Evolutionary conservation across 23 tunicate species (phyloP).

Genomic region (Clavelina lepadiformis): DNA sequence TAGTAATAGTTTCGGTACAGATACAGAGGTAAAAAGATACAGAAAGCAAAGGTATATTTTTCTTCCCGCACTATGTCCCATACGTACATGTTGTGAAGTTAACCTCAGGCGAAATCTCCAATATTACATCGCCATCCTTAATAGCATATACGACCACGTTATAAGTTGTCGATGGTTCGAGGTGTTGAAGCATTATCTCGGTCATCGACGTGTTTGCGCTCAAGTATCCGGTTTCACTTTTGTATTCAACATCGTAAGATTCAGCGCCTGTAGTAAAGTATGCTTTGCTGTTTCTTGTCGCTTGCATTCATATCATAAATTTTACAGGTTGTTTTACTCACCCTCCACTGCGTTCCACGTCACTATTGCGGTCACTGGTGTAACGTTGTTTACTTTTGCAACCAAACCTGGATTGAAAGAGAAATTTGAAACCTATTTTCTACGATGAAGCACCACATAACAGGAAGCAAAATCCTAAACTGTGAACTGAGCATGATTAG

Average conservation of each 20-base stretch:
- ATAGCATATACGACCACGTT: background rate
- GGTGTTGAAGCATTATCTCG: background rate
- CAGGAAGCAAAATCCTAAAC: no score
- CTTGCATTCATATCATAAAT: no score
- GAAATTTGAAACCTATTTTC: no score
- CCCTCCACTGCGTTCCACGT: slow-evolving; percentile 8
- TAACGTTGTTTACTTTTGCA: no score
- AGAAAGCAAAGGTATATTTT: no score
- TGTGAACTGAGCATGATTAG: no score
- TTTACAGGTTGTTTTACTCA: no score
- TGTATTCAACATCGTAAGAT: background rate
- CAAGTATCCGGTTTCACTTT: background rate
- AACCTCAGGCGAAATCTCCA: background rate
- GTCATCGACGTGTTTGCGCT: background rate
- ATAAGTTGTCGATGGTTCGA: slow-evolving; percentile 1
- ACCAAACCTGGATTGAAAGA: no score
- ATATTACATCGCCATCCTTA: background rate
- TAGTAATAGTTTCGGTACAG: no score
- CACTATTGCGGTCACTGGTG: background rate
- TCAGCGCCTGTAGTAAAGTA: slow-evolving; percentile 1
- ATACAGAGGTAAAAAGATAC: no score
- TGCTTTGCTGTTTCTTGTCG: background rate
- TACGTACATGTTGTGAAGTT: slow-evolving; percentile 7
- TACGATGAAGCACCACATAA: no score
- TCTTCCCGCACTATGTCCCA: no score